Base-by-base conservation (phyloP, 2,888 invertebrate species). In the Syrphus vitripennis region DNA sequence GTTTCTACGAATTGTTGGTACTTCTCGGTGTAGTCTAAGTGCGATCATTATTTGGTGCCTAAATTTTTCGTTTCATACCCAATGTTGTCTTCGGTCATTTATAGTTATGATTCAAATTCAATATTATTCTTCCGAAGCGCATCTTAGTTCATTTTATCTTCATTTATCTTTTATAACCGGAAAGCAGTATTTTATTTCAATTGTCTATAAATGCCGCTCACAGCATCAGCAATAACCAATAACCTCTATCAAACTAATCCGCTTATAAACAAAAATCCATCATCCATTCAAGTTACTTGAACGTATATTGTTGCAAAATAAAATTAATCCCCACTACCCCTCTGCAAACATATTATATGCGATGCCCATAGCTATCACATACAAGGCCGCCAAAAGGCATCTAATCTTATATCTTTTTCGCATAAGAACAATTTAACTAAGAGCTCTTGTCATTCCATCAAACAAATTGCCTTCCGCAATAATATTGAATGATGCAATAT, bases 401-500 rank as follows among this genome's bases (percentile, higher is more conserved):
- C 48, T 50, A 67, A 50, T 67, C 67, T 26, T 0, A 42, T 21
- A 75, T 75, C 74, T 45, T 45, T 40, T 26, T 42, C 14, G 21
- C 48, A 57, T 45, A 70, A 50, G 67, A 61, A 69, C 65, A 77
- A 77, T 50, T 59, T 50, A 69, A 37, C 61, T n/a, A 37, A 29
- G 67, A 67, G 48, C 4, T 19, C 57, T 70, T 84, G 80, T 71
- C 84, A 76, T 55, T 71, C 42, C 29, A 48, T 26, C 63, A 53
- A 48, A 34, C 53, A 45, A 78, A 74, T 70, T 42, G 55, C 71
- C 84, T 74, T 67, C 84, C 77, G 81, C 67, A 76, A 81, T 80
- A 77, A 63, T 61, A 69, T 42, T 48, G 57, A 81, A 69, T 86
- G 86, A 82, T 86, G 86, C 70, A 86, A 86, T 77, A 81, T 63